Evolutionary conservation across 2,113 vertebrate species (phyloP).

Genomic region (Jacana jacana): DNA sequence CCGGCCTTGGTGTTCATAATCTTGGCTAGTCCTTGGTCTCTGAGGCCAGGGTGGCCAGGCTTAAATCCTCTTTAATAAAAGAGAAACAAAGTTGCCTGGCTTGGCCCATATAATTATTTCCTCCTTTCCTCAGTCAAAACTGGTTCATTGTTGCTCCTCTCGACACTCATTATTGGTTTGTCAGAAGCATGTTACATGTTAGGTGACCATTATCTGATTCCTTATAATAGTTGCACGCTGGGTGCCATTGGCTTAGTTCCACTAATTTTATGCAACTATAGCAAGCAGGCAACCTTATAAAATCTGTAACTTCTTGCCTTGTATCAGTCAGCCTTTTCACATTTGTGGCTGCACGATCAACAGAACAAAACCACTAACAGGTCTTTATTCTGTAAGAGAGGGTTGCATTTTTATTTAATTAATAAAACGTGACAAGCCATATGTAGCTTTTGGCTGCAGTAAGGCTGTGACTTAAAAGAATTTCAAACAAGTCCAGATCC

Average conservation of each 20-base stretch:
- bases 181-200: background rate
- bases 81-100: background rate
- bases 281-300: background rate
- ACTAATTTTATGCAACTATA: background rate
- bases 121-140: background rate
- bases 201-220: background rate
- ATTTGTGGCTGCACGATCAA: background rate
- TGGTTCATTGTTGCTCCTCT: background rate
- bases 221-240: background rate
- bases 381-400: background rate
- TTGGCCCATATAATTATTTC: background rate
- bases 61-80: background rate
- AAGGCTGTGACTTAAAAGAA: background rate
- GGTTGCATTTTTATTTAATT: background rate
- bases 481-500: background rate
- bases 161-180: accelerated
- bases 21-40: background rate
- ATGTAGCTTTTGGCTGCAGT: background rate
- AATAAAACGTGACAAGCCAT: background rate
- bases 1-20: background rate
- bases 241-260: background rate
- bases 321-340: background rate
- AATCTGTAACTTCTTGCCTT: background rate
- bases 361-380: background rate
- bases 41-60: background rate